Evolutionary conservation across 2,888 invertebrate species (phyloP).

Genomic region (Emmelina monodactyla): DNA sequence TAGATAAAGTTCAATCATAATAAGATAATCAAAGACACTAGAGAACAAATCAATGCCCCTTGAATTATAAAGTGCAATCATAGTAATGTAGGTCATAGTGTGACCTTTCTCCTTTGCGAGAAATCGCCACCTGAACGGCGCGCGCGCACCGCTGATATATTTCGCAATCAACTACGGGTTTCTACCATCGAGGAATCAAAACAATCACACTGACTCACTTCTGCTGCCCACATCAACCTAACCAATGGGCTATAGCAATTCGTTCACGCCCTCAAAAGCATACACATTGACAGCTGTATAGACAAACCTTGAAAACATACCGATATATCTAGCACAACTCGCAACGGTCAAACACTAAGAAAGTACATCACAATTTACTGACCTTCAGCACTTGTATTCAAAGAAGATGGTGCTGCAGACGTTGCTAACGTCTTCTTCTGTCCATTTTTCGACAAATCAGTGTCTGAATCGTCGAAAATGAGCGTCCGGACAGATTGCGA

Average conservation of each 20-base stretch:
- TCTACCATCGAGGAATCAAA: neutral
- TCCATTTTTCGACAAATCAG: conserved; percentile 52
- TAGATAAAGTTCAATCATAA: too few relatives aligned
- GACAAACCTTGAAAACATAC: conserved; percentile 50
- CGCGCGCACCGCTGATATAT: neutral
- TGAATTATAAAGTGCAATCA: too few relatives aligned
- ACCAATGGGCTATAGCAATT: conserved; percentile 20
- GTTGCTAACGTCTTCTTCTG: conserved; percentile 47
- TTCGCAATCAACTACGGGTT: neutral
- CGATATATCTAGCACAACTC: conserved; percentile 19
- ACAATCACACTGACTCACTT: conserved; percentile 3
- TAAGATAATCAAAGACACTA: too few relatives aligned
- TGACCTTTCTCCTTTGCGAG: neutral
- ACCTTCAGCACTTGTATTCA: conserved; percentile 59
- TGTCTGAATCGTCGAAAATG: conserved; percentile 77
- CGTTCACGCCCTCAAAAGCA: conserved; percentile 35
- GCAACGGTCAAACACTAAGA: conserved; percentile 10
- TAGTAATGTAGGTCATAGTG: neutral
- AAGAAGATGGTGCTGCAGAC: conserved; percentile 38
- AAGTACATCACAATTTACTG: conserved; percentile 20
- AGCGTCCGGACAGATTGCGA: conserved; percentile 79
- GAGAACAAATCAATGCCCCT: too few relatives aligned
- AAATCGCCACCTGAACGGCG: neutral
- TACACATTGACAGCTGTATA: conserved; percentile 30
- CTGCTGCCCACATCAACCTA: conserved; percentile 9